These are phyloP conservation scores for Eulimnadia texana DNA, from an alignment of 1,140 invertebrate species.

Conservation along the genomic window DNA sequence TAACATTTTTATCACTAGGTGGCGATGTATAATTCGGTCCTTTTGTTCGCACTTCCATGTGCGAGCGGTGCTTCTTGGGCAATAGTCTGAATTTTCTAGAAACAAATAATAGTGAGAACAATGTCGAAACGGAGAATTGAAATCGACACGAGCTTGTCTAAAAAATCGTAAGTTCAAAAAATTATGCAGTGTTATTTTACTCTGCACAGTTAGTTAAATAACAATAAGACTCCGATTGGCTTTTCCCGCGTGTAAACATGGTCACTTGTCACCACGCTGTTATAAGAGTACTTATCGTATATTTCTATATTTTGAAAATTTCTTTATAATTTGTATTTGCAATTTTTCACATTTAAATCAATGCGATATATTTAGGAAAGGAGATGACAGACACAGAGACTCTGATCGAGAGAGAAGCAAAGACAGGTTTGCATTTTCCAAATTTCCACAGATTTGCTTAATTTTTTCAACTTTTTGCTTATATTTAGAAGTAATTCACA, in stretches of 20 bases:
- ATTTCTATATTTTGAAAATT: neutral
- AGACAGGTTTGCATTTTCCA: constrained; percentile 14
- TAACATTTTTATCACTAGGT: neutral
- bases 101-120: neutral
- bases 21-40: too few species aligned
- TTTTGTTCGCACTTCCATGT: too few species aligned
- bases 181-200: neutral
- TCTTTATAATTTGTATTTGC: neutral
- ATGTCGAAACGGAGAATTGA: constrained; percentile 74
- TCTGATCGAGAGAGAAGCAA: neutral
- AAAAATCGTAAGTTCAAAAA: constrained; percentile 6
- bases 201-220: neutral
- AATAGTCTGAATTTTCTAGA: neutral
- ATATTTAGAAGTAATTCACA: neutral
- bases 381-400: neutral
- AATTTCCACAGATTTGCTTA: constrained; percentile 1
- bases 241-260: neutral
- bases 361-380: constrained; percentile 2
- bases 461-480: neutral
- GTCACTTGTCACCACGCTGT: neutral
- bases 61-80: neutral
- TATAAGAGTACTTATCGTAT: constrained; percentile 15
- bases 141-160: constrained; percentile 41
- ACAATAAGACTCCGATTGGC: neutral
- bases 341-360: constrained; percentile 1